Percentiles rank a stretch among this genome's conserved stretches.
Evolutionary conservation across 2,888 invertebrate species (phyloP).

Genomic region (Cheilosia soror): DNA sequence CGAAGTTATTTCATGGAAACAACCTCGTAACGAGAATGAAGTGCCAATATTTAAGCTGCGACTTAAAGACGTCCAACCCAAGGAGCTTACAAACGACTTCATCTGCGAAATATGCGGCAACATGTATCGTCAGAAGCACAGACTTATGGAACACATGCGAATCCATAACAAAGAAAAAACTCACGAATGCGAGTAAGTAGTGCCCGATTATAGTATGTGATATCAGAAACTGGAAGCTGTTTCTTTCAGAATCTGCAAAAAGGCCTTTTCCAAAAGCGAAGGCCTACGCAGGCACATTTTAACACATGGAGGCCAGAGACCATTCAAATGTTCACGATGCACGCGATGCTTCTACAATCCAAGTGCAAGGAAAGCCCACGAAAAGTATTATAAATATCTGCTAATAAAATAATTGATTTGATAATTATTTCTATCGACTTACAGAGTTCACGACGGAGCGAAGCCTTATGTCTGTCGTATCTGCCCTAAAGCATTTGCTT

Average conservation of each 20-base stretch:
- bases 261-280: conserved; percentile 80
- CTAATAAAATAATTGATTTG: background rate
- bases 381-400: conserved; percentile 78
- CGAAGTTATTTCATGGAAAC: conserved; percentile 61
- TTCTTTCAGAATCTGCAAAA: conserved; percentile 79
- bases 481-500: conserved; percentile 80
- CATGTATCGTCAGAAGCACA: conserved; percentile 80
- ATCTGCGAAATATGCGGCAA: conserved; percentile 82
- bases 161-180: conserved; percentile 79
- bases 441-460: conserved; percentile 80
- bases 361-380: conserved; percentile 81
- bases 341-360: conserved; percentile 81
- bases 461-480: conserved; percentile 81
- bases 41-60: conserved; percentile 63
- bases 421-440: background rate
- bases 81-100: conserved; percentile 73
- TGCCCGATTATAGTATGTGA: background rate
- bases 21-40: conserved; percentile 42
- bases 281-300: conserved; percentile 81
- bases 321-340: conserved; percentile 80
- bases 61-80: conserved; percentile 22
- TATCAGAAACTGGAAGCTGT: background rate
- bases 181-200: conserved; percentile 80
- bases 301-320: conserved; percentile 81
- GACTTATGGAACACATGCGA: conserved; percentile 81